phyloP scores from a whole-genome alignment of 2,113 vertebrate species.

The Sprattus sprattus region DNA sequence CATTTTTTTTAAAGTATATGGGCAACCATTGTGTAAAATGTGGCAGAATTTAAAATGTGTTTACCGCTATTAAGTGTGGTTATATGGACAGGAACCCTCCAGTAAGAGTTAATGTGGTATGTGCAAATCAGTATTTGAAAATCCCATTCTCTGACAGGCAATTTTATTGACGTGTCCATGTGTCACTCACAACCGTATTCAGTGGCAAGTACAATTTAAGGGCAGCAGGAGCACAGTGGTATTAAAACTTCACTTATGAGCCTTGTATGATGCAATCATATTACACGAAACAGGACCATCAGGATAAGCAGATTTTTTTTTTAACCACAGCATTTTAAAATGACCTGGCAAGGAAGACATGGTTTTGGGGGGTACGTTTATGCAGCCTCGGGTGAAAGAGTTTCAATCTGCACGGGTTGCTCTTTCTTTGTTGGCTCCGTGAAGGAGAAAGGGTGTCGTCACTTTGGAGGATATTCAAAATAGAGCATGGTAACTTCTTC shows the following conservation, averaged over 20 bases:
- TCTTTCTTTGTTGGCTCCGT: conserved; percentile 47
- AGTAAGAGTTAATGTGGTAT: neutral
- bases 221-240: neutral
- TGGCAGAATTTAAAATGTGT: neutral
- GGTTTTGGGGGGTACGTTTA: neutral
- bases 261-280: neutral
- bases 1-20: too few species aligned
- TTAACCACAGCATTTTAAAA: too few species aligned
- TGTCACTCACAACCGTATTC: neutral
- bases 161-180: too few species aligned
- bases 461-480: conserved; percentile 31
- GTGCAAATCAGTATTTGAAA: neutral
- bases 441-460: conserved; percentile 21
- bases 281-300: neutral
- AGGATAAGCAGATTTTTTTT: neutral
- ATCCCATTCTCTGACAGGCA: too few species aligned
- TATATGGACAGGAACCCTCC: neutral
- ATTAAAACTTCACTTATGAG: neutral
- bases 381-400: conserved; percentile 26
- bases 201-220: too few species aligned
- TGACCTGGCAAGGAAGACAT: neutral
- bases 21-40: too few species aligned
- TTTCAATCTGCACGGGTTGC: conserved; percentile 56
- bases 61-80: neutral
- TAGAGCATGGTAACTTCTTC: conserved; percentile 50